Conservation (phyloP, 2,888 invertebrate species). For the Masnerella sp. region DNA sequence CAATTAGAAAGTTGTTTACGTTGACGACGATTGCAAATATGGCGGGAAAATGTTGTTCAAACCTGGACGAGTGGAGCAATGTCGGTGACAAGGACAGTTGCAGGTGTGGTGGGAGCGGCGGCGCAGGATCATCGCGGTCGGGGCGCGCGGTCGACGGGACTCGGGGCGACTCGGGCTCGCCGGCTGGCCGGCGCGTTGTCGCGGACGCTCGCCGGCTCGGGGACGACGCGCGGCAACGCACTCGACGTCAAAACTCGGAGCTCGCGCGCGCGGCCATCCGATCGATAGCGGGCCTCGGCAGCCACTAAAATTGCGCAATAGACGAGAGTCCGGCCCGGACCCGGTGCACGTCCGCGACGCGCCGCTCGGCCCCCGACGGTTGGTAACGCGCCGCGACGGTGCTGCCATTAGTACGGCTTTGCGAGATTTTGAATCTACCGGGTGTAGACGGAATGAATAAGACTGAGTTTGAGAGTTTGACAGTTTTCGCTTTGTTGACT, state of each 20-base stretch:
- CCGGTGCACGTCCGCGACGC: background rate
- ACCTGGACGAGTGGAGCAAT: slow-evolving; percentile 75
- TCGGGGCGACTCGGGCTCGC: background rate
- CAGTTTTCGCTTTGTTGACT: too few relatives aligned
- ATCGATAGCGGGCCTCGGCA: slow-evolving; percentile 36
- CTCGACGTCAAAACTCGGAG: slow-evolving; percentile 6
- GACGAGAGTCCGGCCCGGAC: slow-evolving; percentile 10
- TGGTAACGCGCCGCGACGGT: slow-evolving; percentile 29
- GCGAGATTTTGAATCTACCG: too few relatives aligned
- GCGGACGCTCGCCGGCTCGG: background rate
- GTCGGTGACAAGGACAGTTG: slow-evolving; percentile 76
- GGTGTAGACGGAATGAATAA: too few relatives aligned
- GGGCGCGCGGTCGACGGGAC: background rate
- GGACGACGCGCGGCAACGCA: background rate
- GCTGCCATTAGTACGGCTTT: too few relatives aligned
- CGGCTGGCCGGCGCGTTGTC: background rate
- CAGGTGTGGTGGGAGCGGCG: slow-evolving; percentile 70
- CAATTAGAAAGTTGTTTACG: too few relatives aligned
- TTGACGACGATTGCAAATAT: too few relatives aligned
- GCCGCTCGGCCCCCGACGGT: slow-evolving; percentile 23
- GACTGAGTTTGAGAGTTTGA: too few relatives aligned
- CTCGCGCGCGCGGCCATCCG: background rate
- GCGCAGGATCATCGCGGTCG: slow-evolving; percentile 65
- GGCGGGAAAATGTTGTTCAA: slow-evolving; percentile 60
- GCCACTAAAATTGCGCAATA: slow-evolving; percentile 37